Evolutionary conservation across 2,888 invertebrate species (phyloP).

Genomic region (Criorhina ranunculi): DNA sequence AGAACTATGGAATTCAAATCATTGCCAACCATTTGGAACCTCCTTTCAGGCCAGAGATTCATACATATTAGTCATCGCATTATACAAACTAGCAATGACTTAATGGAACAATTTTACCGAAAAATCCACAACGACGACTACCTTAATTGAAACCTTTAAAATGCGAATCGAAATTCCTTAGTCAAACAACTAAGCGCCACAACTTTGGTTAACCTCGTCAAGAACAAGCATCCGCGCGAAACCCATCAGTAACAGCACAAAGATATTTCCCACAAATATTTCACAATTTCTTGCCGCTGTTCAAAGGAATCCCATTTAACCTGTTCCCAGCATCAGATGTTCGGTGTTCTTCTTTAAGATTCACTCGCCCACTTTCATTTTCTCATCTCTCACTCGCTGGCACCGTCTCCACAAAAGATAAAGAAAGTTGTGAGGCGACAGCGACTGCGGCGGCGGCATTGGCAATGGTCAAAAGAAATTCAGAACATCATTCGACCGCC

Average conservation of each 20-base stretch:
- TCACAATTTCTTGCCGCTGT: constrained; percentile 44
- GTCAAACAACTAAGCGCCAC: constrained; percentile 36
- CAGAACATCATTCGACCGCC: constrained; percentile 58
- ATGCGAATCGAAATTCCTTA: constrained; percentile 33
- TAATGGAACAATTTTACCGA: too few species aligned
- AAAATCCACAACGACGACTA: neutral
- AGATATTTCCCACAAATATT: constrained; percentile 63
- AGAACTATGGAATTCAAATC: too few species aligned
- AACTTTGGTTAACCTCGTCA: neutral
- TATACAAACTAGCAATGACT: neutral
- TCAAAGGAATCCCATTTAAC: constrained; percentile 40
- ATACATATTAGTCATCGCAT: too few species aligned
- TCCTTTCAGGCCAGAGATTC: too few species aligned
- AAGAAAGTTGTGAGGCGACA: constrained; percentile 53
- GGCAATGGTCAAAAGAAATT: constrained; percentile 52
- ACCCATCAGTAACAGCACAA: constrained; percentile 13
- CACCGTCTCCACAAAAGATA: constrained; percentile 56
- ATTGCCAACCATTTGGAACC: too few species aligned
- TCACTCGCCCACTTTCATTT: constrained; percentile 71
- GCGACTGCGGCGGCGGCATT: neutral
- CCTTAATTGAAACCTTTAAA: neutral
- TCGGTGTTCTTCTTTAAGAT: constrained; percentile 27
- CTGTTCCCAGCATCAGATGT: constrained; percentile 38
- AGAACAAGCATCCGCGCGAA: neutral
- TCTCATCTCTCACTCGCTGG: constrained; percentile 54